Evolutionary conservation across 1,140 invertebrate species (phyloP), one percentile per base, ranked within the genome.

Genomic region (Ceratosolen fusciceps): DNA sequence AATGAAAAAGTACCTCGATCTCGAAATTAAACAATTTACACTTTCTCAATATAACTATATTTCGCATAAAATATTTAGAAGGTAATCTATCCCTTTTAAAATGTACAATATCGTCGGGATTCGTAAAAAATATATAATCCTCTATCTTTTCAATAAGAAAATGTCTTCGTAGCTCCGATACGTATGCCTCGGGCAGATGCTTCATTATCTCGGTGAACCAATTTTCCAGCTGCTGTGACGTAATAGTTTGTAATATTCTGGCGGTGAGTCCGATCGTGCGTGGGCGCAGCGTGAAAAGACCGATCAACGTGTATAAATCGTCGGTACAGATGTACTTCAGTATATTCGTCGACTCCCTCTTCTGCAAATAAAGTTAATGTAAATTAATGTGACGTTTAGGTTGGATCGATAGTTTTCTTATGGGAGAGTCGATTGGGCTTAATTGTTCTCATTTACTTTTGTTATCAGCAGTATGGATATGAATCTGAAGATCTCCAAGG

Each of bases 11-110:
- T 14, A 79, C 70, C 70, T 74, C 43, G 4, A 26, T 34, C 34
- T 54, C 24, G 62, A 52, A 52, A 73, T 54, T 21, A 29, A 67
- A 67, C 39, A 83, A 73, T 12, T 82, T 52, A 43, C 80, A 80
- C 31, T 29, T 70, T 43, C 73, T 58, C 4, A 87, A 54, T 1
- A 85, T 34, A 0, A 56, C 83, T 43, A 80, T 43, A 80, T 54
- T 73, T n/a, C 29, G 34, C 9, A 80, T 26, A 34, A 80, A 80
- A 58, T 80, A 29, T 34, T 47, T 74, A 29, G 68, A 29, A n/a
- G 31, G 21, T 16, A 26, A 29, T 29, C 52, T 47, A 21, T 81
- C 37, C 0, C 39, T 31, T 65, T 68, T 56, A 62, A n/a, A 52
- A 65, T 73, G 37, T 52, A 65, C 54, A 37, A 79, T 43, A 31